Base-by-base conservation (phyloP, 2,888 invertebrate species). In the Phyllotreta cruciferae region DNA sequence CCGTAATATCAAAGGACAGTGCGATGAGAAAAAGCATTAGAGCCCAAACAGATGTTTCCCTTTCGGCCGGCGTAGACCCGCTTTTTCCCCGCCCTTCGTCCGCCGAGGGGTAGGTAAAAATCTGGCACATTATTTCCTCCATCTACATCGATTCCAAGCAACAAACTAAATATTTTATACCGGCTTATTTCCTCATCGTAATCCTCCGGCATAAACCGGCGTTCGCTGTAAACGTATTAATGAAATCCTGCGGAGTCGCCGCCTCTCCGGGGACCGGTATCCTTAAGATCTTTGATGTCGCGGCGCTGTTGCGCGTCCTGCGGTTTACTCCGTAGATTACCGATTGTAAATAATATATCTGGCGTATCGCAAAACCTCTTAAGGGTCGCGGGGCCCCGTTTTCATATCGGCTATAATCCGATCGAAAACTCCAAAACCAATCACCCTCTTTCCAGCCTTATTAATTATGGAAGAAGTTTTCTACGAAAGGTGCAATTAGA, bases 341-440 rank as follows among this genome's bases (percentile, higher is more conserved):
- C 68, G 69, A 68, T 65, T 66, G 69, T 73, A 71, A 71, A 73
- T 73, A 73, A 73, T 73, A 71, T 67, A 73, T 71, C 69, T 71
- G 64, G 64, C 64, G 69, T n/a, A 69, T 71, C 67, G n/a, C 38
- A 11, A 9, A 56, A 39, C 38, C 56, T 44, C 44, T 47, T 49
- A 7, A 24, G 7, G 24, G 56, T 24, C 13, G 24, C 37, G 36
- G n/a, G n/a, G 34, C 45, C 45, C 37, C 47, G 45, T 49, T 57
- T 11, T 49, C 24, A 14, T 57, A 41, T 3, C 41, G 41, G 34
- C 57, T 5, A 50, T 57, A 50, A 57, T 57, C 49, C 49, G 57
- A 57, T 57, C 50, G 24, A 24, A 24, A 24, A 24, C n/a, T 24
- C 24, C 2, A 24, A 3, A 3, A 24, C 24, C 2, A 24, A 24